Conservation (phyloP, 2,797 vertebrate genomes). For the Anas capensis region DNA sequence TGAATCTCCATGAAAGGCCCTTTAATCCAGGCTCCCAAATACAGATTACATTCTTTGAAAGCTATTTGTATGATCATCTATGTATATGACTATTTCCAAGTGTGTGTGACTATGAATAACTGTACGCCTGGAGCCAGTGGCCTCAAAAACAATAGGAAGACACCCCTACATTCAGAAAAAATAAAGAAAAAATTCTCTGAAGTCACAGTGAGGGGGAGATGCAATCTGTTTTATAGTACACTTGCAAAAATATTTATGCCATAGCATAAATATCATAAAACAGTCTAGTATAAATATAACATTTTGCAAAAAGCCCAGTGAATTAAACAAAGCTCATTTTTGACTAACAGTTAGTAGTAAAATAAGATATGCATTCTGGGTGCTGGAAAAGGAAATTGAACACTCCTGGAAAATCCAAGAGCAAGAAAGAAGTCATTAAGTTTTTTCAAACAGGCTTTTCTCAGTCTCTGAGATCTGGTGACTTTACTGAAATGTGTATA, state of each 20-base stretch:
- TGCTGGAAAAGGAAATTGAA: not conserved
- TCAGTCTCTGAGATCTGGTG: not conserved
- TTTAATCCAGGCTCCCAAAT: not conserved
- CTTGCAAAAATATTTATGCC: conserved; percentile 55
- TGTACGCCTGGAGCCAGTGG: not conserved
- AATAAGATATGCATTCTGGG: not conserved
- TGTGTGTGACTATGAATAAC: not conserved
- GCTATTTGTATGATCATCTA: not conserved
- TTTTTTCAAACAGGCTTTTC: not conserved
- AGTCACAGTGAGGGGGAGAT: conserved; percentile 16
- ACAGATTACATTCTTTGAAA: not conserved
- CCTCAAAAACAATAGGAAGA: conserved; percentile 11
- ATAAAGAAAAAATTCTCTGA: conserved; percentile 26
- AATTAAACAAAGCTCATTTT: conserved; percentile 57
- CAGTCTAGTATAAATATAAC: conserved; percentile 28
- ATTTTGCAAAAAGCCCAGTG: conserved; percentile 22
- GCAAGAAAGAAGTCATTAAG: not conserved
- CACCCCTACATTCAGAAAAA: not conserved
- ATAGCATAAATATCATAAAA: conserved; percentile 47
- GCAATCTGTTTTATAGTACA: conserved; percentile 9
- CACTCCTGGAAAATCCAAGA: conserved; percentile 12
- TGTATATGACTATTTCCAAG: not conserved
- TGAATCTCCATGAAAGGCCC: not conserved
- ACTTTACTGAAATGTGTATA: not conserved
- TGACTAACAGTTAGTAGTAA: conserved; percentile 5